Evolutionary conservation across 2,888 invertebrate genomes (phyloP), one percentile per base, ranked within the genome.

Genomic region (Bellardia bayeri): DNA sequence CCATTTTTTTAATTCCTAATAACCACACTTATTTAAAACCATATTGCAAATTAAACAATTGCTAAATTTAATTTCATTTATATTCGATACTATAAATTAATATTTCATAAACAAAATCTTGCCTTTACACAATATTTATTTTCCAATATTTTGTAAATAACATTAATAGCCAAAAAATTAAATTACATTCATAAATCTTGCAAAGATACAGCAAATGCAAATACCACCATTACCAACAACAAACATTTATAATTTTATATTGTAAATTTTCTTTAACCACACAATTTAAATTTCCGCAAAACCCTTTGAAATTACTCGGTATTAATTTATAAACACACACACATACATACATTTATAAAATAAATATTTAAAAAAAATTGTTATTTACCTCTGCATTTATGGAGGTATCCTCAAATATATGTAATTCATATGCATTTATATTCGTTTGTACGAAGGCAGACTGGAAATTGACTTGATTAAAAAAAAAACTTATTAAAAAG

Each of bases 231-330:
- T 3, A 11, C 9, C 11, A 45, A 3, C 11, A 51, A 51, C 13
- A n/a, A 16, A 49, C 9, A 33, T 74, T 75, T 49, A 61, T 33
- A 61, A 54, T 40, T 71, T 9, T 16, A 71, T 40, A 71, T 71
- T 37, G 54, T n/a, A 58, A 74, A 64, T 64, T 64, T 64, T 64
- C 51, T 40, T 76, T 45, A 66, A 78, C 78, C 66, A 16, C 78
- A 78, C 66, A 56, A 54, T 66, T 76, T 54, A 51, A 40, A 66
- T 66, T 66, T 76, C 66, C 54, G 63, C 63, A 75, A 64, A 64
- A 75, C 37, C 56, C 42, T 54, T 66, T 66, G 42, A 54, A 64
- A 54, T 9, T 40, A n/a, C 14, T 40, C 72, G 74, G 56, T 30
- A 40, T 56, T 66, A 66, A 30, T 78, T 42, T 56, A 13, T 9